Evolutionary conservation across 2,888 invertebrate species (phyloP), one percentile per base, ranked within the genome.

Genomic region (Mongoloraphidia duomilia): DNA sequence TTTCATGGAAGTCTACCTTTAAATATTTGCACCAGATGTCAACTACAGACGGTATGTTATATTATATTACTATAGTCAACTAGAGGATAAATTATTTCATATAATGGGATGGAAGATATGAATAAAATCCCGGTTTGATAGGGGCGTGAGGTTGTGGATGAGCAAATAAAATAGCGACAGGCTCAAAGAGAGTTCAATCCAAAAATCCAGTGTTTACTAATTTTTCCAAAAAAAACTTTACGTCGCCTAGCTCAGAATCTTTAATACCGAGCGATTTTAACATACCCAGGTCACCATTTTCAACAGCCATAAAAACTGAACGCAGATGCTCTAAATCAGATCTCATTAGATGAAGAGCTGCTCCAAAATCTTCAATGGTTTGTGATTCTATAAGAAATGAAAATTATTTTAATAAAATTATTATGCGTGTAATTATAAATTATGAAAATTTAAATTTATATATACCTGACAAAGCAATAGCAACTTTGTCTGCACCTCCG

Each of bases 181-280:
- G 77, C 76, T 79, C 79, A 74, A 77, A 77, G 68, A 75, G 76
- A 73, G 77, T 77, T 85, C 85, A 93, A 76, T 93, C 92, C 70
- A 94, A 82, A 74, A 94, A 94, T 59, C 93, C 93, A 57, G 93
- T 94, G 70, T 91, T 91, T 52, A 93, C 91, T 62, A 94, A 77
- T 70, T 93, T 92, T 74, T 93, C 93, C 62, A 94, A 77, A 77
- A 94, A 94, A 74, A 93, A 93, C 66, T 93, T 93, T 49, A 94
- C 92, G 65, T 94, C 93, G 13, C 92, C 92, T 55, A 94, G 75
- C 65, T 93, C 93, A 0, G 91, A 92, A 68, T 94, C 93, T 70
- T 93, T 92, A 69, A 94, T 93, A 57, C 93, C 93, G 54, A 94
- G 76, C 10, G 91, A 90, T 65, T 92, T 92, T 52, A 94, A 74